Percentiles rank a stretch among this genome's conserved stretches.
Conservation (phyloP, 37 sponge, comb jelly and placozoan genomes). For the Tethya wilhelma region DNA sequence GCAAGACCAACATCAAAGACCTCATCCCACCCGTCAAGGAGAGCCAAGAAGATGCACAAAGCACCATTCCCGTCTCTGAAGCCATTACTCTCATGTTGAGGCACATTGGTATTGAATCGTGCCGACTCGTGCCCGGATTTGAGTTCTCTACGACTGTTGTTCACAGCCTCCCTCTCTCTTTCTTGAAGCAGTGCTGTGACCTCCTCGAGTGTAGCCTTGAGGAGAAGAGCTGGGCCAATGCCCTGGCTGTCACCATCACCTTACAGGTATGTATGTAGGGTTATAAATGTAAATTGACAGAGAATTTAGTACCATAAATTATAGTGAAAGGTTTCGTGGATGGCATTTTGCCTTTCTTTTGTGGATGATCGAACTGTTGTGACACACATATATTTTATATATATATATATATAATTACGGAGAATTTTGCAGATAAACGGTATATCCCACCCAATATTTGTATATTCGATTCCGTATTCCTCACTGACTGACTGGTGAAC, state of each 20-base stretch:
- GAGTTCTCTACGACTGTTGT: conserved; percentile 20
- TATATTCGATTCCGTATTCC: too few species aligned
- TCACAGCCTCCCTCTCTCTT: conserved; percentile 48
- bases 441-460: too few species aligned
- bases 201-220: conserved; percentile 37
- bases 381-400: neutral
- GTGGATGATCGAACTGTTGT: neutral
- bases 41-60: neutral
- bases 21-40: conserved; percentile 27
- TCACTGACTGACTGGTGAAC: too few species aligned
- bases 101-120: conserved; percentile 71
- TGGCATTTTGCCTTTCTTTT: too few species aligned
- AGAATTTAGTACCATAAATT: too few species aligned
- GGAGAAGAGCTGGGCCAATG: conserved; percentile 41
- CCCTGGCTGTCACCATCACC: conserved; percentile 44
- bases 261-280: conserved; percentile 40
- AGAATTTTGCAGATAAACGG: too few species aligned
- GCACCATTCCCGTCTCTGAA: conserved; percentile 32
- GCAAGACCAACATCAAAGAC: conserved; percentile 27
- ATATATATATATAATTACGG: neutral
- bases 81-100: conserved; percentile 47
- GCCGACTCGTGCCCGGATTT: conserved; percentile 34
- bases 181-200: conserved; percentile 60
- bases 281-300: too few species aligned
- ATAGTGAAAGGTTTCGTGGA: too few species aligned